These are phyloP conservation scores for Lepus townsendii DNA, from an alignment of 2,797 vertebrate species.

Conservation along the genomic window DNA sequence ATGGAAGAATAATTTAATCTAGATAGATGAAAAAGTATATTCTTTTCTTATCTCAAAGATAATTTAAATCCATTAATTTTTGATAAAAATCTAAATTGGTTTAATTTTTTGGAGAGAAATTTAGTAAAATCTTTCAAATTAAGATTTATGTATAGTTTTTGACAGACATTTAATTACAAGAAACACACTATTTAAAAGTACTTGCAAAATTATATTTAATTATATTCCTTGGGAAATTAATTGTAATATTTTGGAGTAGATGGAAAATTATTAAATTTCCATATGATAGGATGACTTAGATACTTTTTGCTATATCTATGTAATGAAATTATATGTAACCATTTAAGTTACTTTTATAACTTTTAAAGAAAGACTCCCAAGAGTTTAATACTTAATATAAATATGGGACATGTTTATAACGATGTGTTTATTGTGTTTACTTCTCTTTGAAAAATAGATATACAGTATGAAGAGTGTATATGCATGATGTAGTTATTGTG, in stretches of 20 bases:
- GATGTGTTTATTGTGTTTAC: background rate
- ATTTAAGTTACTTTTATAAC: background rate
- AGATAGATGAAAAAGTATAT: background rate
- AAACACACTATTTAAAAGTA: background rate
- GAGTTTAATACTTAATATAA: background rate
- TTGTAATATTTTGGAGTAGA: background rate
- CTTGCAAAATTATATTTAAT: background rate
- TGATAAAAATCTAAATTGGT: slow-evolving; percentile 44
- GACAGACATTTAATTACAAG: background rate
- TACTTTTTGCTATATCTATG: background rate
- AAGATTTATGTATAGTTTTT: background rate
- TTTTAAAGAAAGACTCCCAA: background rate
- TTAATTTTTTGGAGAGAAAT: background rate
- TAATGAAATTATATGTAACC: background rate
- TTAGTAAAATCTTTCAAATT: slow-evolving; percentile 3
- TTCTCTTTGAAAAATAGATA: background rate
- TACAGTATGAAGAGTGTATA: background rate
- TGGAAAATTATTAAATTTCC: background rate
- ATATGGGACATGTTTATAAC: background rate
- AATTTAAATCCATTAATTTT: slow-evolving; percentile 17
- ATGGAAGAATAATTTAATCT: background rate
- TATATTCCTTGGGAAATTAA: background rate
- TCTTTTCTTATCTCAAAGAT: background rate
- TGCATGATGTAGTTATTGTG: background rate
- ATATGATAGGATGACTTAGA: background rate